Evolutionary conservation across 2,888 invertebrate species (phyloP), one percentile per base, ranked within the genome.

Genomic region (Masnerella sp.): DNA sequence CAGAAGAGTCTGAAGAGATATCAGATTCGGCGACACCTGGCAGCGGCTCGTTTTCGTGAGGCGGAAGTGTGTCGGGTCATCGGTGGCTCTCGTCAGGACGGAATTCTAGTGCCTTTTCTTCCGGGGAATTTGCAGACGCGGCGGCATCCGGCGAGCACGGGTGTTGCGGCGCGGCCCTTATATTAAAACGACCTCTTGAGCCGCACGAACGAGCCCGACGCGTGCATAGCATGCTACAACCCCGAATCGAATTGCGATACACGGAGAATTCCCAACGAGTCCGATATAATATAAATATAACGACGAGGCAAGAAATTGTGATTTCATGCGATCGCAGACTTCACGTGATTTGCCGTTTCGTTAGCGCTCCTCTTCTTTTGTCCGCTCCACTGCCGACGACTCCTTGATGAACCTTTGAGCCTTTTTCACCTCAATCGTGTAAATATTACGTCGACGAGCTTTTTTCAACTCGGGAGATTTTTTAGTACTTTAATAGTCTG

Each of bases 131-230:
- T 68, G 72, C 72, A 49, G 72, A 74, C 74, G 72, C 22, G 69
- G 65, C 62, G 69, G 76, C 74, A 76, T 76, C 69, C 72, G 69
- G 51, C 58, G 36, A 65, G 49, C 61, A 58, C 32, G 64, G 54
- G 15, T 62, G 69, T 54, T 68, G 65, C 49, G 69, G 56, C 32
- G 58, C 69, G 36, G 62, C 75, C 75, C 75, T 72, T 75, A 70
- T 72, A 75, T 73, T 75, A 75, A 75, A 75, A 75, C 69, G 73
- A 68, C 73, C 73, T 73, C 67, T 68, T 73, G 67, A 73, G 45
- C 73, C 68, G 58, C 73, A 67, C 68, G 68, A 74, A 68, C 73
- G 64, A 68, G 62, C 62, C 43, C 43, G 73, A 62, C 56, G 68
- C 73, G 73, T 74, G 73, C 73, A 56, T 62, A 32, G 73, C 68